Conservation (phyloP, 2,113 vertebrate genomes). For the Ardeotis arabs region DNA sequence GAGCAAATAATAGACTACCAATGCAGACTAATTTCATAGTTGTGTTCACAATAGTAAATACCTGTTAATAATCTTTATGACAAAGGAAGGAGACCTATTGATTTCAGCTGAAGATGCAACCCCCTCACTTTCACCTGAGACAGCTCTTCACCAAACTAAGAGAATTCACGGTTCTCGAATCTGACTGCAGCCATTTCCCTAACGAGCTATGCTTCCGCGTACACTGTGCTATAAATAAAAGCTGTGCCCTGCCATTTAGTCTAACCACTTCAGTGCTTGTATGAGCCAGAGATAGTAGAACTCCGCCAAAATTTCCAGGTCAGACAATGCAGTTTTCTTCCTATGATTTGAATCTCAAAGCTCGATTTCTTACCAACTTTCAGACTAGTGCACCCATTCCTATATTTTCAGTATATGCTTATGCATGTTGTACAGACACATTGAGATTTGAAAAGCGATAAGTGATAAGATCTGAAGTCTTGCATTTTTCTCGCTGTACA, state of each 20-base stretch:
- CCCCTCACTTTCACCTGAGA: background rate
- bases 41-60: background rate
- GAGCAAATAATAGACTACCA: background rate
- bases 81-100: background rate
- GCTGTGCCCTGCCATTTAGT: background rate
- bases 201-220: background rate
- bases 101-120: background rate
- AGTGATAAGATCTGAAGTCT: background rate
- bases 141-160: background rate
- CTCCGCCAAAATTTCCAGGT: background rate
- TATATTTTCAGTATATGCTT: background rate
- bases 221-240: conserved; percentile 27
- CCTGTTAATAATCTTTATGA: background rate
- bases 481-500: background rate
- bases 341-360: background rate
- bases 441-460: background rate
- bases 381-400: background rate
- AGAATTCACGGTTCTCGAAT: background rate
- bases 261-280: background rate
- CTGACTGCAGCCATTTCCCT: background rate
- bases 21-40: background rate
- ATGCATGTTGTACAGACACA: background rate
- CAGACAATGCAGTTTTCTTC: background rate
- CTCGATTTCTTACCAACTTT: background rate
- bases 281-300: background rate